Evolutionary conservation across 2,888 invertebrate species (phyloP), one percentile per base, ranked within the genome.

Genomic region (Phytoseiulus persimilis): DNA sequence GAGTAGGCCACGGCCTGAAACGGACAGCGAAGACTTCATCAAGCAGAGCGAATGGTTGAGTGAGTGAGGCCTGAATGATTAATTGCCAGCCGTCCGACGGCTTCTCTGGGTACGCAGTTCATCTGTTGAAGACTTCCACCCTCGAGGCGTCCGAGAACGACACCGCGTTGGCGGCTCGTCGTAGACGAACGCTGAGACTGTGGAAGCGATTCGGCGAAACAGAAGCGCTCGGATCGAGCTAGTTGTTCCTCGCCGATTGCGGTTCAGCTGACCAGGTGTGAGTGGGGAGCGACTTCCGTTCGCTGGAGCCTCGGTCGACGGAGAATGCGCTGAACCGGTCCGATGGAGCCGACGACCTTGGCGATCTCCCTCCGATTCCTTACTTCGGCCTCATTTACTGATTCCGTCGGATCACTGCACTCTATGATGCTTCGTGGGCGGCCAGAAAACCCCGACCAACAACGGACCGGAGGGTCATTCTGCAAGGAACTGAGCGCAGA

Each of bases 351-450:
- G 39, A 39, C 39, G 39, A 39, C 39, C 39, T 39, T 39, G 39
- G 39, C 3, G 39, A 39, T 39, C 39, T 39, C 39, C 39, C 39
- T 6, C 9, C 39, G 3, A 39, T 32, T 84, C 31, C 84, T 84
- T 84, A 84, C 31, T 84, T 84, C 84, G 84, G 84, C 84, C 84
- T 84, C 84, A 84, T 84, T 84, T 84, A 84, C 84, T 84, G 84
- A 84, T 84, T 84, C 31, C 31, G 18, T 33, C 23, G 84, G 84
- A 84, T 84, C 84, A 84, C 84, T 84, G 84, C 84, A 84, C 31
- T 33, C 32, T 33, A 84, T 33, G 31, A 32, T 32, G 32, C 84
- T 32, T 33, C 84, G 32, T 32, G 9, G 84, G 84, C 84, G 84
- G 31, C 31, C 33, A 32, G 23, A 18, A 32, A 31, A 32, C 32